Conservation (phyloP, 2,797 vertebrate genomes). For the Sarcophilus harrisii region DNA sequence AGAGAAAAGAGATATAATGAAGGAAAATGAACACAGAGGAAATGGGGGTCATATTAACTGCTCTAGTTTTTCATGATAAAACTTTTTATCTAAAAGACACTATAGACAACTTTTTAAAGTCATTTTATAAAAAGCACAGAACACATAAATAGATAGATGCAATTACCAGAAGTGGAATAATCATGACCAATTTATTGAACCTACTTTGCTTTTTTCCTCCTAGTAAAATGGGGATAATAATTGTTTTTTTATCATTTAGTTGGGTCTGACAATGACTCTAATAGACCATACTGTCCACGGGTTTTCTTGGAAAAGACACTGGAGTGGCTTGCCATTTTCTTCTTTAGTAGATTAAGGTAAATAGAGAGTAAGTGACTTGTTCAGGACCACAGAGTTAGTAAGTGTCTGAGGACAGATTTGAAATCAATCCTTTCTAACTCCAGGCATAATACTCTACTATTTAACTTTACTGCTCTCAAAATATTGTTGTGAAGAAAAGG, state of each 20-base stretch:
- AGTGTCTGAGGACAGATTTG: background rate
- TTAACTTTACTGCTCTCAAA: too few relatives aligned
- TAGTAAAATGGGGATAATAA: background rate
- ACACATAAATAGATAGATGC: background rate
- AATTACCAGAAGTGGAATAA: background rate
- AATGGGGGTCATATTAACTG: background rate
- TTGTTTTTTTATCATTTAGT: background rate
- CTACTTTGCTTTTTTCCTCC: background rate
- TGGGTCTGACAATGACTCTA: background rate
- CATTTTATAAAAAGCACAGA: background rate
- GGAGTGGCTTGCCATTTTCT: background rate
- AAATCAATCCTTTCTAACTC: background rate
- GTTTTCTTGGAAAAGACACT: background rate
- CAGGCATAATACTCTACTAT: too few relatives aligned
- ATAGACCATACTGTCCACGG: background rate
- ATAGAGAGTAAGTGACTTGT: background rate
- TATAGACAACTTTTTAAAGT: slow-evolving; percentile 50
- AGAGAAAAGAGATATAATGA: background rate
- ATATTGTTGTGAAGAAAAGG: too few relatives aligned
- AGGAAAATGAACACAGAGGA: background rate
- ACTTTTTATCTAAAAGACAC: slow-evolving; percentile 21
- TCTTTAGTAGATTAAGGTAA: background rate
- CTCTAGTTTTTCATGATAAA: slow-evolving; percentile 12
- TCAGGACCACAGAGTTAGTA: background rate
- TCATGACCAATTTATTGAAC: background rate